Evolutionary conservation across 2,113 vertebrate genomes (phyloP).

Genomic region (Eurypyga helias): DNA sequence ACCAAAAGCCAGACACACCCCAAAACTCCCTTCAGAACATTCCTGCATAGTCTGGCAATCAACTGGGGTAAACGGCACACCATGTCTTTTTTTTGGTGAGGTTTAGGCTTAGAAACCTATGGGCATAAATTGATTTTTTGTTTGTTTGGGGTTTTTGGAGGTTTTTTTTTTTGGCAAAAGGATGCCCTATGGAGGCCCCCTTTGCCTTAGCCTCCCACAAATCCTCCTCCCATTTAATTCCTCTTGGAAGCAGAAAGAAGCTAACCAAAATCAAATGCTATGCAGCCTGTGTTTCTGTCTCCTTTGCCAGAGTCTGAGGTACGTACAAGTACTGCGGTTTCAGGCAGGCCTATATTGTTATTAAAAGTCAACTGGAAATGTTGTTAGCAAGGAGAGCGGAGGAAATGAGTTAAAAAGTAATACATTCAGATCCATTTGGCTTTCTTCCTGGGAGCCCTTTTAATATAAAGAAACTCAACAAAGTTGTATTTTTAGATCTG

Average conservation of each 20-base stretch:
- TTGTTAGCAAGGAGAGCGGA: conserved; percentile 31
- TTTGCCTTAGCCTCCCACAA: background rate
- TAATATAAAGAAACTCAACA: conserved; percentile 29
- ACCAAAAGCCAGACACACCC: background rate
- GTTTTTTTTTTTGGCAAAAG: background rate
- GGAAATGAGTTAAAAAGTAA: conserved; percentile 58
- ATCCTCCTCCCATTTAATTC: background rate
- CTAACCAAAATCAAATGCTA: background rate
- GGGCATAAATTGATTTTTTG: background rate
- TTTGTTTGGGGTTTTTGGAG: too few species aligned
- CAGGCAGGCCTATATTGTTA: background rate
- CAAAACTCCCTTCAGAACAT: background rate
- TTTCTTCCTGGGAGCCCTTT: conserved; percentile 54
- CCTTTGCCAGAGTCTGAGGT: background rate
- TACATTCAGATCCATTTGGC: conserved; percentile 45
- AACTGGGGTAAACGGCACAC: background rate
- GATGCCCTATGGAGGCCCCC: background rate
- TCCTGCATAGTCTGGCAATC: background rate
- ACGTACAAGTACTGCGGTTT: background rate
- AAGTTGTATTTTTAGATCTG: conserved; percentile 53
- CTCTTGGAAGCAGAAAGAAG: background rate
- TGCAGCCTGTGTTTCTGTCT: background rate
- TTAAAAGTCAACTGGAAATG: conserved; percentile 42
- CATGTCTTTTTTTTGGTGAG: background rate
- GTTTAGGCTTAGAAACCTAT: background rate